phyloP scores from a whole-genome alignment of 2,113 vertebrate genomes.

The Siniperca knerii region DNA sequence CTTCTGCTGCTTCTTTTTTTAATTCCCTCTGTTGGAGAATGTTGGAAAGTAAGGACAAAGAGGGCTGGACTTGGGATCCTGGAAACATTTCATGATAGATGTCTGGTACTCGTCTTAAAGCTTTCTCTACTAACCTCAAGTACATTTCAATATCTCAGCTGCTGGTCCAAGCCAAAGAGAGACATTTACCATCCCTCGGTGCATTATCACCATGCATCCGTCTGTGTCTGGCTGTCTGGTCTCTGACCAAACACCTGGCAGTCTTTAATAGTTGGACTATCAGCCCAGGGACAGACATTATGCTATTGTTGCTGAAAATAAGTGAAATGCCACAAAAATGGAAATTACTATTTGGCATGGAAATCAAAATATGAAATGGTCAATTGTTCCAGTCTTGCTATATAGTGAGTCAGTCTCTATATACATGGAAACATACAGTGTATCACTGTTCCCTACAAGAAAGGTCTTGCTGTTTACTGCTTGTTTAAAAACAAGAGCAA shows the following conservation, averaged over 20 bases:
- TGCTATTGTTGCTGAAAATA: constrained; percentile 6
- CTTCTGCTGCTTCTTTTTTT: constrained; percentile 11
- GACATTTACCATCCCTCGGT: constrained; percentile 65
- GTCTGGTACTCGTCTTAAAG: constrained; percentile 69
- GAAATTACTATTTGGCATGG: neutral
- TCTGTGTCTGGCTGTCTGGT: constrained; percentile 51
- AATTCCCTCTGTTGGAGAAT: constrained; percentile 33
- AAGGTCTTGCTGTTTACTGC: neutral
- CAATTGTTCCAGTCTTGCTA: neutral
- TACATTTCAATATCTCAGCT: constrained; percentile 61
- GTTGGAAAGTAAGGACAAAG: constrained; percentile 18
- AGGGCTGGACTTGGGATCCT: constrained; percentile 39
- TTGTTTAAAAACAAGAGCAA: neutral
- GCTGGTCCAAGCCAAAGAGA: constrained; percentile 31
- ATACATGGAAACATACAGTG: neutral
- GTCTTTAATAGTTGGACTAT: constrained; percentile 22
- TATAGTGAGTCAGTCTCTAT: neutral
- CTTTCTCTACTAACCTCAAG: constrained; percentile 47
- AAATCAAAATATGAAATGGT: constrained; percentile 13
- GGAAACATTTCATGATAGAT: constrained; percentile 62
- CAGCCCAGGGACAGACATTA: constrained; percentile 1
- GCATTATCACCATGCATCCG: constrained; percentile 31
- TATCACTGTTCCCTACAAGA: neutral
- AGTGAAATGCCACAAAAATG: constrained; percentile 12
- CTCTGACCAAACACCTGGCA: constrained; percentile 59